A percentile compares a stretch with the other conserved stretches of the same genome.
Evolutionary conservation across 2,113 vertebrate genomes (phyloP).

Genomic region (Dipodomys stephensi): DNA sequence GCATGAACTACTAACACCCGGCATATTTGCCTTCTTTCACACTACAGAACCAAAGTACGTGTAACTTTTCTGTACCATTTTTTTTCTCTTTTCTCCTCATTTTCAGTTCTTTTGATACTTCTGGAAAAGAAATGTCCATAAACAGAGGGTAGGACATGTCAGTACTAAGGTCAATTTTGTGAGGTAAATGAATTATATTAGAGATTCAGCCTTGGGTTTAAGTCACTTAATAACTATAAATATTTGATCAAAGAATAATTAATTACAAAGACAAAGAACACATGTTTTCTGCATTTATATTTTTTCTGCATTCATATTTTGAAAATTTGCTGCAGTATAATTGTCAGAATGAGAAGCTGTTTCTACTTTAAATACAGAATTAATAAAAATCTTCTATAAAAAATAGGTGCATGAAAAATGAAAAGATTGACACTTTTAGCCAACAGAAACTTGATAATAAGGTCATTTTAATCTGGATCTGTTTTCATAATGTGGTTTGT

Average conservation of each 20-base stretch:
- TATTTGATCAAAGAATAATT: conserved; percentile 60
- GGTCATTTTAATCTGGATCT: conserved; percentile 52
- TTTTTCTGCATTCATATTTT: conserved; percentile 56
- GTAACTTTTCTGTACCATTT: background rate
- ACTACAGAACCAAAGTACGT: background rate
- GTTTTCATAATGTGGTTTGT: conserved; percentile 69
- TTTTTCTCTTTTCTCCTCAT: background rate
- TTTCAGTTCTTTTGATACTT: conserved; percentile 34
- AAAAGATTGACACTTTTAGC: conserved; percentile 18
- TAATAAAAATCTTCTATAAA: conserved; percentile 35
- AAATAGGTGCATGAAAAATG: conserved; percentile 50
- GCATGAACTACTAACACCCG: no score
- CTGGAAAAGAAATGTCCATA: conserved; percentile 31
- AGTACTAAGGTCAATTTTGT: background rate
- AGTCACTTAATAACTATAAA: conserved; percentile 45
- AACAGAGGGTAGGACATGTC: background rate
- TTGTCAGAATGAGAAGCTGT: conserved; percentile 26
- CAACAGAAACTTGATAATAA: conserved; percentile 71
- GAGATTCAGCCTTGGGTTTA: background rate
- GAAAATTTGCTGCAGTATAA: conserved; percentile 48
- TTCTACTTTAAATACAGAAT: conserved; percentile 59
- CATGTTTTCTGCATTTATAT: conserved; percentile 34
- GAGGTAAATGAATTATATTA: background rate
- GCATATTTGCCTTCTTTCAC: background rate
- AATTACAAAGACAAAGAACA: conserved; percentile 43